Evolutionary conservation across 2,797 vertebrate species (phyloP), one percentile per base, ranked within the genome.

Genomic region (Eidolon dupreanum): DNA sequence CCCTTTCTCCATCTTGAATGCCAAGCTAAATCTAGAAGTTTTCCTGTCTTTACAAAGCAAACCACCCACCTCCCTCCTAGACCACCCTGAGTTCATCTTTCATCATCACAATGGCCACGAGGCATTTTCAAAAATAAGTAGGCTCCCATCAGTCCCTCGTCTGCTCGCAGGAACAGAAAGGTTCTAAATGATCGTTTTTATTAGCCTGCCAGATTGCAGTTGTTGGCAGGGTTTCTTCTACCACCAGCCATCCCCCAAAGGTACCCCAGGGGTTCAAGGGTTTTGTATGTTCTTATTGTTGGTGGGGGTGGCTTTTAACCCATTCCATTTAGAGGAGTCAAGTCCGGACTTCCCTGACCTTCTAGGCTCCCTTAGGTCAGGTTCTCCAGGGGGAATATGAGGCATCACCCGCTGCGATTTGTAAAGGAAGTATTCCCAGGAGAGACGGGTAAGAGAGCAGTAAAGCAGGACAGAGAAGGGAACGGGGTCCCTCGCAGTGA

Each of bases 201-300:
- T 46, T n/a, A 43, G 38, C 51, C 36, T 46, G 75, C 38, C 61
- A 61, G 51, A 8, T 59, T 46, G 63, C 33, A 31, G 51, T 1
- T 38, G 28, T 33, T 3, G 41, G 71, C 38, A 24, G 38, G 24
- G 7, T 79, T 77, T 63, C 55, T 59, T 49, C 63, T 6, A 19
- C n/a, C 78, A 73, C 33, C 24, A 17, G 6, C 41, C 36, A 8
- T 17, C 84, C 71, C 63, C 8, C 53, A n/a, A 16, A 57, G 66
- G 4, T 22, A 28, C 6, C 31, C 31, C 2, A n/a, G 28, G 46
- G 55, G 28, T 15, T 26, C 16, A 0, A 3, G 0, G 3, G 1
- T 28, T 43, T 46, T 63, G 53, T 59, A 2, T 41, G 28, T n/a
- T 66, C 20, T 16, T 49, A 20, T 2, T 20, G 19, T 28, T 79